Conservation (phyloP, 2,888 invertebrate species). For the Tenthredo scrophulariae region DNA sequence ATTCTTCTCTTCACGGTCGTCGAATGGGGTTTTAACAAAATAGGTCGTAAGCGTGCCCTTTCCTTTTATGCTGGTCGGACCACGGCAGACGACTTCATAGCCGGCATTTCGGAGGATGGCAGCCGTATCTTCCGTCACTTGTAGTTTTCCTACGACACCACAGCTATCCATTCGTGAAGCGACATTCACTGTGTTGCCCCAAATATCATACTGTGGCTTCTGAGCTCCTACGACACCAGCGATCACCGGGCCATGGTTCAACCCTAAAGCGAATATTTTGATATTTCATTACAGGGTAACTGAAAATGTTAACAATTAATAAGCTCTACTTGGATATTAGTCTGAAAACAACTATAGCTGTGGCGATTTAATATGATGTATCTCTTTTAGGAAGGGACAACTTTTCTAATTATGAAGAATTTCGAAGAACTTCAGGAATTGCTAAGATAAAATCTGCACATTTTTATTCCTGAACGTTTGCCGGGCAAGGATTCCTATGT, state of each 20-base stretch:
- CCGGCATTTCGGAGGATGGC: slow-evolving; percentile 91
- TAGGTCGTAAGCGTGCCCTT: slow-evolving; percentile 95
- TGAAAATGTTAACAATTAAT: too few species aligned
- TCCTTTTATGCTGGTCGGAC: slow-evolving; percentile 96
- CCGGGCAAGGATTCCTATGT: too few species aligned
- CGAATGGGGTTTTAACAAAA: slow-evolving; percentile 92
- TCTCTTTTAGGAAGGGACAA: too few species aligned
- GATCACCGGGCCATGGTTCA: slow-evolving; percentile 95
- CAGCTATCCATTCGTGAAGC: slow-evolving; percentile 98
- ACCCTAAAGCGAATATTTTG: slow-evolving; percentile 80
- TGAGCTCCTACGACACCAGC: slow-evolving; percentile 98
- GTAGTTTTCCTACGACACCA: slow-evolving; percentile 92
- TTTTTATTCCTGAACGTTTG: too few species aligned
- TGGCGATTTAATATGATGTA: too few species aligned
- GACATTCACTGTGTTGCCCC: slow-evolving; percentile 99
- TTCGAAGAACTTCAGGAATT: too few species aligned
- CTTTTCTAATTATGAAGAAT: too few species aligned
- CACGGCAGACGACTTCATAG: slow-evolving; percentile 93
- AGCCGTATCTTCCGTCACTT: slow-evolving; percentile 91
- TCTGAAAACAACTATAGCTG: too few species aligned
- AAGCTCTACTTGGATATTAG: too few species aligned
- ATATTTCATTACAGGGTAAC: neutral
- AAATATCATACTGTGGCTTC: slow-evolving; percentile 99
- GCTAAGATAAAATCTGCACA: too few species aligned
- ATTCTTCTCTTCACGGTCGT: slow-evolving; percentile 79